Evolutionary conservation across 2,797 vertebrate species (phyloP), one percentile per base, ranked within the genome.

Genomic region (Acipenser ruthenus): DNA sequence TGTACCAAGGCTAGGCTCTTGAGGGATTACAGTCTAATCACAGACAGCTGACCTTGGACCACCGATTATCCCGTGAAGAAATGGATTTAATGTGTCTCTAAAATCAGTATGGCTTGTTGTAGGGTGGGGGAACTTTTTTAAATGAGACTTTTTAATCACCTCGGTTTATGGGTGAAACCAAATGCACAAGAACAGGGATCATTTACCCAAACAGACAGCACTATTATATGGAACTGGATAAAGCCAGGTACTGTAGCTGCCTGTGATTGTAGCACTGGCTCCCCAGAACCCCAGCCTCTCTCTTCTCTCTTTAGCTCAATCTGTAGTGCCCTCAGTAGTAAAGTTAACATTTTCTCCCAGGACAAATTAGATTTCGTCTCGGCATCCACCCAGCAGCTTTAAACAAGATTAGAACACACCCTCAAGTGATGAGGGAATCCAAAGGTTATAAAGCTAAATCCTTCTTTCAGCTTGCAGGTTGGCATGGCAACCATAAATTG

Each of bases 391-490:
- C 52, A 50, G 6, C 48, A 15, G 47, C 37, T 50, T 63, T 53
- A 68, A 68, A 68, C 62, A 68, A 68, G 67, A 63, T 68, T 68
- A 68, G 61, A 50, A n/a, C 53, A 71, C 77, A 80, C 70, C 62
- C 62, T 71, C 74, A 64, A 70, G 71, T 69, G 65, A 72, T 67
- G 10, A 72, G 73, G 71, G 59, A 77, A 72, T 66, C 70, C 13
- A 71, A 78, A 80, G 51, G 53, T 76, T 77, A 80, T 12, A 69
- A 18, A 72, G 48, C 61, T 70, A 77, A 77, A 79, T 69, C 60
- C 55, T 71, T 75, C 68, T 69, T 70, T 56, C 50, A 75, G 78
- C 66, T n/a, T 66, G 77, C 60, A 11, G 11, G 75, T 70, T 79
- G 68, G 65, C 74, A 67, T 62, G 37, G 37, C 18, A 10, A 60